Evolutionary conservation across 2,113 vertebrate species (phyloP).

Genomic region (Tragelaphus imberbis): DNA sequence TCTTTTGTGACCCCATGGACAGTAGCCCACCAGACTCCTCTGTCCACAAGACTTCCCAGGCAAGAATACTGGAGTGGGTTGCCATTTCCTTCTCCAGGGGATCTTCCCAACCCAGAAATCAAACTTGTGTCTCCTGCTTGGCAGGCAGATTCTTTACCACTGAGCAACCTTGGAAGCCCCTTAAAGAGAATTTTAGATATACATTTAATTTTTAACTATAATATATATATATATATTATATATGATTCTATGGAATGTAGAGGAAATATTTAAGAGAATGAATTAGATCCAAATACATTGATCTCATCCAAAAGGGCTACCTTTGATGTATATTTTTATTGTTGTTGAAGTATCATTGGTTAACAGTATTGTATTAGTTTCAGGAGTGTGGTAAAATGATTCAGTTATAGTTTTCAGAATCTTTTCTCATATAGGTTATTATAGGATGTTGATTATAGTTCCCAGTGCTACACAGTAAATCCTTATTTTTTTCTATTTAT

Average conservation of each 20-base stretch:
- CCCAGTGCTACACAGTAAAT: not conserved
- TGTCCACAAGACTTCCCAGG: not conserved
- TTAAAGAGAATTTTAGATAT: not conserved
- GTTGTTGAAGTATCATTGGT: not conserved
- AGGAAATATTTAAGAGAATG: not conserved
- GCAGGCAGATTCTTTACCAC: not conserved
- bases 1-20: not conserved
- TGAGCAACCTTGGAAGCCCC: not conserved
- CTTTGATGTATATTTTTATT: not conserved
- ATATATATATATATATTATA: not conserved
- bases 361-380: not conserved
- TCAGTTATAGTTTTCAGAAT: not conserved
- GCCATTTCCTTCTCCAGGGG: not conserved
- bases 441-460: not conserved
- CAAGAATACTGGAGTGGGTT: not conserved
- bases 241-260: not conserved
- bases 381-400: not conserved
- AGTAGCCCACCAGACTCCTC: not conserved
- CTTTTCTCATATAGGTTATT: not conserved
- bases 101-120: not conserved
- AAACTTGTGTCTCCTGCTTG: not conserved
- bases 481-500: not conserved
- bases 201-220: not conserved
- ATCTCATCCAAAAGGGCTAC: not conserved
- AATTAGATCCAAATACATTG: not conserved